Percentiles rank a stretch among this genome's conserved stretches.
These are phyloP conservation scores for Limnephilus auricula DNA, from an alignment of 2,888 invertebrate species.

Conservation along the genomic window DNA sequence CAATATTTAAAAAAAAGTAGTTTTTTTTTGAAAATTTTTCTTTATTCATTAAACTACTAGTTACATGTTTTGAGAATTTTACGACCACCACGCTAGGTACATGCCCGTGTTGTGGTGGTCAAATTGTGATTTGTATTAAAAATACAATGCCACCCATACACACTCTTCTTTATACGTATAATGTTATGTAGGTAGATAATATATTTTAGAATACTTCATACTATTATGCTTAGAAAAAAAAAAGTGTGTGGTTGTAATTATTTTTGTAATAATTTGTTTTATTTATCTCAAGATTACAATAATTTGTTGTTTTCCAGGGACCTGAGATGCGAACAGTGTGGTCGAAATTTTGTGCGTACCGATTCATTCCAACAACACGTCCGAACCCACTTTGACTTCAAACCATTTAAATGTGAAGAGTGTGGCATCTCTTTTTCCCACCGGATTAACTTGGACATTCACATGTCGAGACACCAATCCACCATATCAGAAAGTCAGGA, in stretches of 20 bases:
- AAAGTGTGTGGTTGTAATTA: background rate
- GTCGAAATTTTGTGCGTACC: slow-evolving; percentile 49
- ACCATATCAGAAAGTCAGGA: background rate
- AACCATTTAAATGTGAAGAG: slow-evolving; percentile 43
- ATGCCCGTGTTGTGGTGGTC: no score
- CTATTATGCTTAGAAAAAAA: background rate
- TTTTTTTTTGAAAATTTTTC: no score
- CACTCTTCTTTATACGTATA: no score
- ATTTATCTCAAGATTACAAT: background rate
- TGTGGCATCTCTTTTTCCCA: slow-evolving; percentile 52
- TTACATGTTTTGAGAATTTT: no score
- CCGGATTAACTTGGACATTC: slow-evolving; percentile 55
- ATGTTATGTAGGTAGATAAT: background rate
- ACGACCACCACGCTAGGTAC: no score
- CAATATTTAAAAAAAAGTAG: no score
- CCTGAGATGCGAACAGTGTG: slow-evolving; percentile 52
- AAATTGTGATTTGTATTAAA: no score
- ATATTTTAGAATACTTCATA: background rate
- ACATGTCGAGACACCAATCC: slow-evolving; percentile 49
- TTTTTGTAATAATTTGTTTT: background rate
- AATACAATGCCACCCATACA: no score
- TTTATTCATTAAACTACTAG: no score
- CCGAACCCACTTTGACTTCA: slow-evolving; percentile 44
- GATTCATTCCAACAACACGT: slow-evolving; percentile 56
- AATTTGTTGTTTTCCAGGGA: slow-evolving; percentile 27